These are phyloP conservation scores for Paramisgurnus dabryanus DNA, from an alignment of 2,113 vertebrate genomes.

Conservation along the genomic window DNA sequence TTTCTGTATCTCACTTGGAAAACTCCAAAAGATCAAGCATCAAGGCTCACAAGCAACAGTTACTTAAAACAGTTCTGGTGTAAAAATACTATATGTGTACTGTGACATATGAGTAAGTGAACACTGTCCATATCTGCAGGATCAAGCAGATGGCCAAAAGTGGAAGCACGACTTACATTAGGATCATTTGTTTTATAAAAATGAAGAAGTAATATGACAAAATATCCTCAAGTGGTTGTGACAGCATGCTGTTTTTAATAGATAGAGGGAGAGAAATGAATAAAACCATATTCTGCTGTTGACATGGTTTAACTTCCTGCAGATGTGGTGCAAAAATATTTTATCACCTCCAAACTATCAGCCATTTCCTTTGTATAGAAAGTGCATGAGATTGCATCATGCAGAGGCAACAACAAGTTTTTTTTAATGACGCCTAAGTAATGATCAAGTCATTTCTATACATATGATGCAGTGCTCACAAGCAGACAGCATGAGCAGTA, in stretches of 20 bases:
- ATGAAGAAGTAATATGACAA: background rate
- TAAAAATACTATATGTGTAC: constrained; percentile 14
- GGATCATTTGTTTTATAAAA: background rate
- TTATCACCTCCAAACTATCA: background rate
- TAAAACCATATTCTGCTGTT: constrained; percentile 56
- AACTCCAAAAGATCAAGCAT: background rate
- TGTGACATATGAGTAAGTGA: constrained; percentile 8
- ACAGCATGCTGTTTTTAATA: background rate
- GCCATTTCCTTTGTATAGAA: background rate
- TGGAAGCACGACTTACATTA: constrained; percentile 5
- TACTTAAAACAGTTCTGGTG: background rate
- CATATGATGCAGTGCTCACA: background rate
- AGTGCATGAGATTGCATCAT: background rate
- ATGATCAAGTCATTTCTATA: no score
- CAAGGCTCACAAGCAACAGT: background rate
- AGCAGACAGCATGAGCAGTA: background rate
- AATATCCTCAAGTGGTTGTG: background rate
- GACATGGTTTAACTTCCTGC: constrained; percentile 72
- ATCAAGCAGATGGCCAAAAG: background rate
- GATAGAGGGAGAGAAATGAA: background rate
- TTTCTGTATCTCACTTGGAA: background rate
- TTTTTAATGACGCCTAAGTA: background rate
- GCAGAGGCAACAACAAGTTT: background rate
- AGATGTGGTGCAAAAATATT: constrained; percentile 62
- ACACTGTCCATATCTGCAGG: background rate